Conservation (phyloP, 2,113 vertebrate genomes). For the Psilopogon haemacephalus region DNA sequence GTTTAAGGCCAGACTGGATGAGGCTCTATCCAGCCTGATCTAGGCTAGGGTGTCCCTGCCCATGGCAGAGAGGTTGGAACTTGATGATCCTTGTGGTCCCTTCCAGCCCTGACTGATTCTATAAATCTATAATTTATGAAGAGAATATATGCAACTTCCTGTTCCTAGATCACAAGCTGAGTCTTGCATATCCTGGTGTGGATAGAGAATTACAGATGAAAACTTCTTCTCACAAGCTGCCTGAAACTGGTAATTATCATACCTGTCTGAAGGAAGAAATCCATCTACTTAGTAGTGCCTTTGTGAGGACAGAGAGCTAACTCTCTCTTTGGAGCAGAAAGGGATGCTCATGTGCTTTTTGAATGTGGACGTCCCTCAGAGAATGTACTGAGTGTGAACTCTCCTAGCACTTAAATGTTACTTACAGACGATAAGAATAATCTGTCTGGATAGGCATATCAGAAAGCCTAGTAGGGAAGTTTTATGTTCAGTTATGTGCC, state of each 20-base stretch:
- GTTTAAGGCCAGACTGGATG: too few relatives aligned
- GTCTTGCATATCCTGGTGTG: constrained; percentile 68
- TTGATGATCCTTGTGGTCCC: too few relatives aligned
- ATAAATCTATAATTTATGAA: too few relatives aligned
- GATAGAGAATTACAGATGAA: constrained; percentile 81
- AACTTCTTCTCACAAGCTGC: constrained; percentile 63
- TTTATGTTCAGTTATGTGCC: not conserved
- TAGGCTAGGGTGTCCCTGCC: too few relatives aligned
- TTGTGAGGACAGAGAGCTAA: not conserved
- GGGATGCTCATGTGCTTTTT: not conserved
- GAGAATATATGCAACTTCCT: constrained; percentile 78
- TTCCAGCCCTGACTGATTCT: too few relatives aligned
- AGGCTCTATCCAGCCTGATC: too few relatives aligned
- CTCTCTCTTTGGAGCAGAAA: not conserved
- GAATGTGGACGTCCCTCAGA: not conserved
- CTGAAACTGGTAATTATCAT: not conserved
- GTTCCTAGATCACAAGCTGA: constrained; percentile 80
- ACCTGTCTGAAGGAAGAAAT: not conserved
- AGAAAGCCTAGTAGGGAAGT: not conserved
- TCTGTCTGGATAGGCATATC: not conserved
- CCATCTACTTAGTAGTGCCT: not conserved
- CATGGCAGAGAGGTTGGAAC: too few relatives aligned
- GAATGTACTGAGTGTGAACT: not conserved
- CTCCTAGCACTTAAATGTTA: not conserved
- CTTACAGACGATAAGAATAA: not conserved